Base-by-base conservation (phyloP, 2,888 invertebrate species). In the Ferrisia virgata region DNA sequence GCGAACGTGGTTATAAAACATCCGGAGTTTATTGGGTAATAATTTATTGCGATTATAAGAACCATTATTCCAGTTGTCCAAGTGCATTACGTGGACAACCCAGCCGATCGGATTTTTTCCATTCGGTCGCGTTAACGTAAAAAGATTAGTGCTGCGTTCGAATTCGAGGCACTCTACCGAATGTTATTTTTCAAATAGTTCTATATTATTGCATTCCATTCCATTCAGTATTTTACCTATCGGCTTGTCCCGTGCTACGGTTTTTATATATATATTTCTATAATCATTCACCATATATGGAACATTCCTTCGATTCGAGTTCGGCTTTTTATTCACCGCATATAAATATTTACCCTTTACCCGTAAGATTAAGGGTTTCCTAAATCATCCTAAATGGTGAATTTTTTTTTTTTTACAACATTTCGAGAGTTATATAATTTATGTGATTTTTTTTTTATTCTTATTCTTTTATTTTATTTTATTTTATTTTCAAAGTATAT, bases 161-260 rank as follows among this genome's bases (percentile, higher is more conserved):
- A 53, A 58, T 53, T 58, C 53, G 53, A 36, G 53, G 81, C 81
- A 81, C 53, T 81, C 81, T 81, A 25, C 36, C 36, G 81, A 81
- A 81, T 33, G 81, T 47, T 81, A 81, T 58, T 81, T 76, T 33
- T 81, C 53, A 81, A 81, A 81, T 53, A 47, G 81, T 81, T 81
- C 81, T 81, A 58, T 81, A 47, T 81, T 81, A 81, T 81, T 58
- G 81, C 81, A 81, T 81, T 81, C 81, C 81, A 81, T 81, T 81
- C 81, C 81, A 81, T 81, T 81, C 53, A 81, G 81, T 33, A 81
- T 81, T 81, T 58, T 81, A 81, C 81, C 81, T 81, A 81, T 81
- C 81, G 81, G 31, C 64, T 81, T 81, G 81, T 81, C 64, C 81
- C 81, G 81, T 81, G 81, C 58, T 81, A 36, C 58, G 81, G 81